Percentiles rank a stretch among this genome's conserved stretches.
These are phyloP conservation scores for Cheilosia vulpina DNA, from an alignment of 2,888 invertebrate genomes.

Conservation along the genomic window DNA sequence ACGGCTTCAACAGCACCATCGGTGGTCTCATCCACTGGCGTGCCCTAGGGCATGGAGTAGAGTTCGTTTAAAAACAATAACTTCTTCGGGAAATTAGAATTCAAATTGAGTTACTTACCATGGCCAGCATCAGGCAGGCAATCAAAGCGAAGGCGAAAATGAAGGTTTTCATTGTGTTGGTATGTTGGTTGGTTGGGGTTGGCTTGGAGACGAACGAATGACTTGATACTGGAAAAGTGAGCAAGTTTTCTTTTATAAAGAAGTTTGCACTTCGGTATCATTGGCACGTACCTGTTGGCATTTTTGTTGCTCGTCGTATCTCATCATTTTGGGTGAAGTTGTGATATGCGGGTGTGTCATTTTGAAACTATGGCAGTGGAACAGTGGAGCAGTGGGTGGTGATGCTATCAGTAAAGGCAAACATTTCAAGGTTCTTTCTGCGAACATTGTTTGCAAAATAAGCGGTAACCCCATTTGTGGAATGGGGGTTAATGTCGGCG, in stretches of 20 bases:
- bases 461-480: neutral
- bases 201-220: conserved; percentile 16
- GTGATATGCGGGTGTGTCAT: conserved; percentile 51
- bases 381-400: conserved; percentile 38
- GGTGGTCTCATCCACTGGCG: conserved; percentile 17
- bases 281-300: neutral
- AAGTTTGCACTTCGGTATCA: conserved; percentile 30
- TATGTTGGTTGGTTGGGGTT: conserved; percentile 2
- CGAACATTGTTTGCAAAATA: conserved; percentile 25
- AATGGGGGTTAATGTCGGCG: neutral
- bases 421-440: conserved; percentile 29
- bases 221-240: conserved; percentile 49
- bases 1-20: neutral
- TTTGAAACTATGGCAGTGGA: conserved; percentile 31
- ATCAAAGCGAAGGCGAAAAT: conserved; percentile 64
- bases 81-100: conserved; percentile 65
- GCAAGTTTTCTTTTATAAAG: conserved; percentile 58
- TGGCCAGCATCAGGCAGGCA: conserved; percentile 63
- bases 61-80: conserved; percentile 37
- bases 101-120: conserved; percentile 73
- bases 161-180: conserved; percentile 52
- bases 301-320: conserved; percentile 7
- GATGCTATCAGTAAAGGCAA: conserved; percentile 29
- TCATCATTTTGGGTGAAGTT: conserved; percentile 31
- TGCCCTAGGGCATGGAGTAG: conserved; percentile 34